Evolutionary conservation across 2,797 vertebrate species (phyloP).

Genomic region (Kryptolebias ocellatus): DNA sequence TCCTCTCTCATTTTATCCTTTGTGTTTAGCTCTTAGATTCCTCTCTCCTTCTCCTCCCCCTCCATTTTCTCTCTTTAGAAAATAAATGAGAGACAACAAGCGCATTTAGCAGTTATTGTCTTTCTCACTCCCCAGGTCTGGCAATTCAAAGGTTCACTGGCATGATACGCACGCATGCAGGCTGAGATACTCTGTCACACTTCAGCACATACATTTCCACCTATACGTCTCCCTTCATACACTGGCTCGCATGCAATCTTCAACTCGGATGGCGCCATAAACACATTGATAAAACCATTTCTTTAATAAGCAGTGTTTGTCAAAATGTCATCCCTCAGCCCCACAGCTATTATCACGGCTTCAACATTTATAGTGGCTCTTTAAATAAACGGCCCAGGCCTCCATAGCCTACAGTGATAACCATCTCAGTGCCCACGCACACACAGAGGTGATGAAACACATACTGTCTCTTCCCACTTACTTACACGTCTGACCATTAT

Average conservation of each 20-base stretch:
- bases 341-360: conserved; percentile 76
- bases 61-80: conserved; percentile 58
- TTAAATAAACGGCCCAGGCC: conserved; percentile 76
- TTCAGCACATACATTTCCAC: conserved; percentile 50
- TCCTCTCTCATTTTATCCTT: conserved; percentile 45
- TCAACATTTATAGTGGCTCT: conserved; percentile 78
- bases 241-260: conserved; percentile 31
- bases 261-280: conserved; percentile 62
- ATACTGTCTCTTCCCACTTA: conserved; percentile 13
- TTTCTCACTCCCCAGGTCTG: conserved; percentile 48
- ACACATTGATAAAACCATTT: conserved; percentile 83
- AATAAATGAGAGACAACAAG: conserved; percentile 71
- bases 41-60: conserved; percentile 57
- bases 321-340: conserved; percentile 79
- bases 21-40: conserved; percentile 56
- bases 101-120: conserved; percentile 66
- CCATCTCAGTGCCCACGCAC: conserved; percentile 46
- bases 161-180: conserved; percentile 29
- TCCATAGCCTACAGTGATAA: conserved; percentile 64
- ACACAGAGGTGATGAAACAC: conserved; percentile 18
- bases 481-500: conserved; percentile 24
- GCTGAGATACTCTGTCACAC: conserved; percentile 46
- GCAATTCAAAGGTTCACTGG: conserved; percentile 49
- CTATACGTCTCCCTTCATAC: conserved; percentile 24
- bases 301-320: conserved; percentile 82